Percentiles rank a stretch among this genome's conserved stretches.
These are phyloP conservation scores for Cygnus olor DNA, from an alignment of 2,797 vertebrate species.

Conservation along the genomic window DNA sequence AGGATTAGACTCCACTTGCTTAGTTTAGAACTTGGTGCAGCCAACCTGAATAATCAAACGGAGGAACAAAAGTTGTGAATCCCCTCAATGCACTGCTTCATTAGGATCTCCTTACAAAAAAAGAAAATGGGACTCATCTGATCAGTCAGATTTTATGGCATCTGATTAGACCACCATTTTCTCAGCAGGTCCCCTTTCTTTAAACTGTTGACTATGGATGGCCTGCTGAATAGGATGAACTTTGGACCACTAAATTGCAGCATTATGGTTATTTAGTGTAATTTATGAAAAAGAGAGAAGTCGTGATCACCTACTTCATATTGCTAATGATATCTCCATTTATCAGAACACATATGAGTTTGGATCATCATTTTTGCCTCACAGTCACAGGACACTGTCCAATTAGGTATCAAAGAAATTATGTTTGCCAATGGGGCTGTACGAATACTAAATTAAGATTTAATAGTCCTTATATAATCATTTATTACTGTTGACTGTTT, in stretches of 20 bases:
- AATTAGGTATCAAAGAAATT: slow-evolving; percentile 70
- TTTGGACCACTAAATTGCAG: slow-evolving; percentile 95
- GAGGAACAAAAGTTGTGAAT: slow-evolving; percentile 87
- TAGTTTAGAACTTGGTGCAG: slow-evolving; percentile 90
- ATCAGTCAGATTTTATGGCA: slow-evolving; percentile 94
- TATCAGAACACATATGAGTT: slow-evolving; percentile 81
- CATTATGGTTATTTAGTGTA: slow-evolving; percentile 99
- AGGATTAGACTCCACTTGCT: slow-evolving; percentile 86
- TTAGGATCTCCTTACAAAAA: slow-evolving; percentile 89
- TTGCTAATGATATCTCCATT: slow-evolving; percentile 85
- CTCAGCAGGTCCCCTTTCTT: slow-evolving; percentile 94
- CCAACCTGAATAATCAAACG: slow-evolving; percentile 94
- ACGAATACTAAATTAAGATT: slow-evolving; percentile 75
- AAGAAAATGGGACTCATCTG: slow-evolving; percentile 89
- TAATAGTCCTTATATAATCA: slow-evolving; percentile 61
- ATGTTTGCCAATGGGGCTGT: slow-evolving; percentile 43
- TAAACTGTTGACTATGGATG: slow-evolving; percentile 99
- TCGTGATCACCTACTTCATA: slow-evolving; percentile 83
- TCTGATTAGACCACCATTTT: slow-evolving; percentile 99
- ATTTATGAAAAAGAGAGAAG: slow-evolving; percentile 90
- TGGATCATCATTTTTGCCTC: slow-evolving; percentile 73
- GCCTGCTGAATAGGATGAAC: slow-evolving; percentile 92
- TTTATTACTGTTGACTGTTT: slow-evolving; percentile 67
- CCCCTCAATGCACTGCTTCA: slow-evolving; percentile 85
- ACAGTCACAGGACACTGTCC: slow-evolving; percentile 61